Evolutionary conservation across 2,113 vertebrate species (phyloP).

Genomic region (Trichomycterus rosablanca): DNA sequence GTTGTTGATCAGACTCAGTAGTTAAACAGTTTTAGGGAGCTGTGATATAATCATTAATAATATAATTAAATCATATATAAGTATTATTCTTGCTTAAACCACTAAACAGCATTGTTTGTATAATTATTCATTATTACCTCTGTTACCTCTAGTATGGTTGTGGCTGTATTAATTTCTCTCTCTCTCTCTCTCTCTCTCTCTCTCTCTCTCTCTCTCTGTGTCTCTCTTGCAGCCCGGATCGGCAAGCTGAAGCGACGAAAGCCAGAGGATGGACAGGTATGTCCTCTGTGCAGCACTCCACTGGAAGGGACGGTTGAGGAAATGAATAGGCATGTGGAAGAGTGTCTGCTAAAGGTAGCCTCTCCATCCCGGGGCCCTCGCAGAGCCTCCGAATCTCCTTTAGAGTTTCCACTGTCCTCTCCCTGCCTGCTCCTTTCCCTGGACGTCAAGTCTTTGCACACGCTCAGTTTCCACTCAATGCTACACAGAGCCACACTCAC

Average conservation of each 20-base stretch:
- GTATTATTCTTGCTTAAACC: no score
- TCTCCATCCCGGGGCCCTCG: slow-evolving; percentile 41
- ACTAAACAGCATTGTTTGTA: no score
- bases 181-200: no score
- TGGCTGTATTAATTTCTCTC: no score
- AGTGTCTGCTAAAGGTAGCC: slow-evolving; percentile 98
- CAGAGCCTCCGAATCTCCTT: slow-evolving; percentile 24
- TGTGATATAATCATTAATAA: no score
- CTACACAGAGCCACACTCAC: no score
- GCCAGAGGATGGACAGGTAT: slow-evolving; percentile 99
- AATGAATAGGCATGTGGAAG: slow-evolving; percentile 99
- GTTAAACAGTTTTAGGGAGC: no score
- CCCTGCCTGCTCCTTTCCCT: slow-evolving; percentile 47
- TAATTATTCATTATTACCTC: no score
- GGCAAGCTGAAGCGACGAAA: slow-evolving; percentile 99
- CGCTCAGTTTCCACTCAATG: background rate
- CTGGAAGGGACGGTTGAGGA: slow-evolving; percentile 98
- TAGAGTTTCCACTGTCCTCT: slow-evolving; percentile 30
- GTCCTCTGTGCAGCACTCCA: slow-evolving; percentile 96
- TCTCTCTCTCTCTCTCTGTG: background rate
- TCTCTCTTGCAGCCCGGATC: slow-evolving; percentile 85
- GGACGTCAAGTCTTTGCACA: slow-evolving; percentile 41
- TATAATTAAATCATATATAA: no score
- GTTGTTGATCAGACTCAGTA: no score
- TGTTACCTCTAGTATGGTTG: no score